Base-by-base conservation (phyloP, 2,888 invertebrate species). In the Liodrosophila aerea region DNA sequence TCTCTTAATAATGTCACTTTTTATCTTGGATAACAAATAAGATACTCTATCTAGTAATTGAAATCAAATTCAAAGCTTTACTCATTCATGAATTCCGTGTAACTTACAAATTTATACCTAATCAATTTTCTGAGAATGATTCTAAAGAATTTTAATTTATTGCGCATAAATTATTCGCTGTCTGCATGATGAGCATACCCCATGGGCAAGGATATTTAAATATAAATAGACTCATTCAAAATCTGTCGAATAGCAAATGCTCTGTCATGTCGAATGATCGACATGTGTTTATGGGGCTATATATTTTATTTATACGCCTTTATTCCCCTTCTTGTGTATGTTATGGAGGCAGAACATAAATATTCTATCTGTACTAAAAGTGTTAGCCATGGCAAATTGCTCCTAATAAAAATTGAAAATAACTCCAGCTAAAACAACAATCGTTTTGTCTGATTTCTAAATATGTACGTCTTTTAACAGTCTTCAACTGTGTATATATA, bases 201-300 rank as follows among this genome's bases (percentile, higher is more conserved):
- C 7, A 7, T 29, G 2, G 1, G 22, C 22, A 5, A 7, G 9
- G 12, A 1, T 13, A 40, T 30, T 18, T 33, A 16, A 13, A 43
- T 29, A 37, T 43, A 36, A 22, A 22, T 22, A 22, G 8, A 36
- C 7, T n/a, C 29, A 39, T 13, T 29, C 18, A 64, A 54, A 36
- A 61, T 43, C 33, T 51, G 37, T 50, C 39, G 51, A 33, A 27
- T 16, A 46, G 40, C 22, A 41, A 43, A 43, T 37, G 58, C 58
- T 18, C 37, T 66, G 46, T 46, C 63, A 47, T 63, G 57, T 52
- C 34, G 53, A 49, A 47, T 52, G 63, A 68, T 68, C 50, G 67
- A 67, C 67, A 67, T 64, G 44, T 68, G 64, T 67, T 67, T 67
- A 64, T 59, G 50, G 22, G 37, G 22, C 49, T 15, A 57, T 62